A percentile compares a stretch with the other conserved stretches of the same genome.
Evolutionary conservation across 2,888 invertebrate species (phyloP).

Genomic region (Cryptocheilus praepositus): DNA sequence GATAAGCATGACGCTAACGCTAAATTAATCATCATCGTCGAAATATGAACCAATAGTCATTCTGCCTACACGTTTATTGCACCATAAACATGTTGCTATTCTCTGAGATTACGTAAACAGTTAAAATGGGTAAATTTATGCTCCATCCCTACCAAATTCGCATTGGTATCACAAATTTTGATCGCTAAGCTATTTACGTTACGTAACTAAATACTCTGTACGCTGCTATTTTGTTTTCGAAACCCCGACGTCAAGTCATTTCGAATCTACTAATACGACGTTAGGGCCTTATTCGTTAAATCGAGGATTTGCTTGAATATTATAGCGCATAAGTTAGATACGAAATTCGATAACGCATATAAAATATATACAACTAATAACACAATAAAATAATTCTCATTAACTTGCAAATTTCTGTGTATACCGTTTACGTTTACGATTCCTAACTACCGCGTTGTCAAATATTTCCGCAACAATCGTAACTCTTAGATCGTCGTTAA

Average conservation of each 20-base stretch:
- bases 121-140: too few relatives aligned
- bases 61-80: neutral
- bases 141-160: too few relatives aligned
- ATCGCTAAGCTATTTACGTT: neutral
- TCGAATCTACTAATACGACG: neutral
- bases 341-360: constrained; percentile 21
- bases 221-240: neutral
- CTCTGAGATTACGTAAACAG: too few relatives aligned
- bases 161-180: neutral
- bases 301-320: neutral
- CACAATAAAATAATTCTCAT: constrained; percentile 13
- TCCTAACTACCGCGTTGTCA: too few relatives aligned
- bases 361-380: constrained; percentile 24
- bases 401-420: constrained; percentile 5
- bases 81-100: neutral
- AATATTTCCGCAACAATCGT: too few relatives aligned
- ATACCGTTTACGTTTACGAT: neutral
- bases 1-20: constrained; percentile 11
- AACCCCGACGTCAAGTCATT: neutral
- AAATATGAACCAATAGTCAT: constrained; percentile 12
- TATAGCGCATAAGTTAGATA: constrained; percentile 11
- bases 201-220: neutral
- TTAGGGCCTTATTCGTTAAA: neutral
- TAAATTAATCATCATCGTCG: constrained; percentile 25
- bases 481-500: too few relatives aligned